A percentile compares a stretch with the other conserved stretches of the same genome.
Conservation (phyloP, 2,797 vertebrate genomes). For the Periparus ater region DNA sequence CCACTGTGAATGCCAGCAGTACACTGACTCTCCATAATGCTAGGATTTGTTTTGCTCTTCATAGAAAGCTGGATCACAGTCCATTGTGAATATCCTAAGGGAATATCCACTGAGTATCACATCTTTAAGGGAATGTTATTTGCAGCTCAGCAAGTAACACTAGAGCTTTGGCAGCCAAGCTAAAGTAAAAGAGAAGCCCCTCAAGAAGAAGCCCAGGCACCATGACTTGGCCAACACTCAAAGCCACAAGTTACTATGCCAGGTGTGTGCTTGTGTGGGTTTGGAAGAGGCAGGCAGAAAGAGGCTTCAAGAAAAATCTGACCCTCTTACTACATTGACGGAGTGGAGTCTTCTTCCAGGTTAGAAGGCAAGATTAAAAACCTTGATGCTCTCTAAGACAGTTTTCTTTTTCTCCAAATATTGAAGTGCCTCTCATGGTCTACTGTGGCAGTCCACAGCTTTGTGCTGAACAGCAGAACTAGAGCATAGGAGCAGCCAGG, state of each 20-base stretch:
- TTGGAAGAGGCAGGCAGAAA: not conserved
- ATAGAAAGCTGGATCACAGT: not conserved
- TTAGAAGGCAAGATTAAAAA: not conserved
- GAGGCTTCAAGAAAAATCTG: not conserved
- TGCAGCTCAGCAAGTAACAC: not conserved
- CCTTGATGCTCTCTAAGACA: not conserved
- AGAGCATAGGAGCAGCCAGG: not conserved
- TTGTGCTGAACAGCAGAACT: not conserved
- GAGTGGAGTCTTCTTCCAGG: not conserved
- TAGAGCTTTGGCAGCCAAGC: not conserved
- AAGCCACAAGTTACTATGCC: not conserved
- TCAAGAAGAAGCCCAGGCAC: not conserved
- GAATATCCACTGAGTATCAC: not conserved
- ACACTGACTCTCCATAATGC: not conserved
- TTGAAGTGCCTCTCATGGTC: not conserved
- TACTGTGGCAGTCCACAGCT: not conserved
- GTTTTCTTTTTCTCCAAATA: not conserved
- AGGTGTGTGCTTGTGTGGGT: not conserved
- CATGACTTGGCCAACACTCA: not conserved
- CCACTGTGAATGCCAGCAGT: not conserved
- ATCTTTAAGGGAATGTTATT: not conserved
- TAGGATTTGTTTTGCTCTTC: not conserved
- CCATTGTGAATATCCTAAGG: not conserved
- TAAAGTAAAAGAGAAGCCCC: not conserved
- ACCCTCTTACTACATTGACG: not conserved